Percentiles rank a stretch among this genome's conserved stretches.
phyloP scores from a whole-genome alignment of 2,888 invertebrate genomes.

The Chaitophorus viminalis region DNA sequence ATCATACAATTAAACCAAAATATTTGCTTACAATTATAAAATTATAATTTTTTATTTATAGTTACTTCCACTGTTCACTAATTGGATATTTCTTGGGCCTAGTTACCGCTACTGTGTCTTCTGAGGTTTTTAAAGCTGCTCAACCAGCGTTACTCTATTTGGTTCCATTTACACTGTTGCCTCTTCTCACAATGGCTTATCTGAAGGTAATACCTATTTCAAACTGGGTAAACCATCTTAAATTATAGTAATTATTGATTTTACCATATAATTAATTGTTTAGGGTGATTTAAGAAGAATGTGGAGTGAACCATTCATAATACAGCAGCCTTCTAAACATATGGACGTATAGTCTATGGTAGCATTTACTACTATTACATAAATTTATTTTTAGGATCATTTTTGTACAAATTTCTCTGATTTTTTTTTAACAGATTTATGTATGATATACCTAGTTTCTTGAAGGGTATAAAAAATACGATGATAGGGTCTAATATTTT shows the following conservation, averaged over 20 bases:
- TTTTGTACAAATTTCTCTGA: slow-evolving; percentile 54
- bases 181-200: slow-evolving; percentile 97
- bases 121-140: slow-evolving; percentile 97
- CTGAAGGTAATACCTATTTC: slow-evolving; percentile 77
- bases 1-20: background rate
- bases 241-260: background rate
- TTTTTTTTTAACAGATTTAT: slow-evolving; percentile 42
- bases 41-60: slow-evolving; percentile 67
- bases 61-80: slow-evolving; percentile 98
- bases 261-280: slow-evolving; percentile 65
- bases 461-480: background rate
- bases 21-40: background rate
- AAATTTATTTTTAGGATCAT: slow-evolving; percentile 52
- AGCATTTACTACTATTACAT: slow-evolving; percentile 36
- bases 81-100: slow-evolving; percentile 97
- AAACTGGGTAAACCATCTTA: background rate
- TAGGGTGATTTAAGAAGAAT: slow-evolving; percentile 96
- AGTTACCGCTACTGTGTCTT: slow-evolving; percentile 95
- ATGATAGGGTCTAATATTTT: background rate
- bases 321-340: slow-evolving; percentile 82
- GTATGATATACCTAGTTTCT: background rate
- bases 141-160: slow-evolving; percentile 97
- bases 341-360: slow-evolving; percentile 72
- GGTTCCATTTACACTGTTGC: slow-evolving; percentile 96
- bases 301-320: slow-evolving; percentile 97